Percentiles rank a stretch among this genome's conserved stretches.
phyloP scores from a whole-genome alignment of 2,113 vertebrate species.

The Potamarius usumacintae region DNA sequence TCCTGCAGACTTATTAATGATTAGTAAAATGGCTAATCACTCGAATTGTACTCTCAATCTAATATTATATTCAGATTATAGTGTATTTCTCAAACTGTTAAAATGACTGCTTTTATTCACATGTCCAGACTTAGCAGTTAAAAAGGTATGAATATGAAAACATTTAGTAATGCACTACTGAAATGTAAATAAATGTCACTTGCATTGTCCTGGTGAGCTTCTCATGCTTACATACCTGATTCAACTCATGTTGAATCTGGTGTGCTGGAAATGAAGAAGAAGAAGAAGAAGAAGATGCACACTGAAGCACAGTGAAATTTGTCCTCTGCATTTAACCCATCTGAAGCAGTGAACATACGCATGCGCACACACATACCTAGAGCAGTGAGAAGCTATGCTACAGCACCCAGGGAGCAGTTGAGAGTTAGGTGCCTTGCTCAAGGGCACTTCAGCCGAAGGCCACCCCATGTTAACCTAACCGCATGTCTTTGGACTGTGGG shows the following conservation, averaged over 20 bases:
- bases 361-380: no score
- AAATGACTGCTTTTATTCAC: not conserved
- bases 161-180: not conserved
- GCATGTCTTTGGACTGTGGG: no score
- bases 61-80: not conserved
- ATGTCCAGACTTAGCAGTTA: not conserved
- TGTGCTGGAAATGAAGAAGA: not conserved
- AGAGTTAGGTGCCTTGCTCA: no score
- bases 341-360: no score
- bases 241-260: not conserved
- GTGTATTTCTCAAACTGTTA: not conserved
- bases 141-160: not conserved
- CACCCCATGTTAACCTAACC: no score
- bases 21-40: not conserved
- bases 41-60: not conserved
- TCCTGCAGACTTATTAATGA: no score
- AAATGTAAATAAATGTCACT: not conserved
- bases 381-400: no score
- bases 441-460: no score
- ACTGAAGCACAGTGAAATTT: no score
- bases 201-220: not conserved
- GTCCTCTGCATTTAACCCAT: no score
- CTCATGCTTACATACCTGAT: not conserved
- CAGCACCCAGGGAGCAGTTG: no score
- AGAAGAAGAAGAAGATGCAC: no score